Percentiles rank a stretch among this genome's conserved stretches.
Conservation (phyloP, 2,888 invertebrate species). For the Orchestes rusci region DNA sequence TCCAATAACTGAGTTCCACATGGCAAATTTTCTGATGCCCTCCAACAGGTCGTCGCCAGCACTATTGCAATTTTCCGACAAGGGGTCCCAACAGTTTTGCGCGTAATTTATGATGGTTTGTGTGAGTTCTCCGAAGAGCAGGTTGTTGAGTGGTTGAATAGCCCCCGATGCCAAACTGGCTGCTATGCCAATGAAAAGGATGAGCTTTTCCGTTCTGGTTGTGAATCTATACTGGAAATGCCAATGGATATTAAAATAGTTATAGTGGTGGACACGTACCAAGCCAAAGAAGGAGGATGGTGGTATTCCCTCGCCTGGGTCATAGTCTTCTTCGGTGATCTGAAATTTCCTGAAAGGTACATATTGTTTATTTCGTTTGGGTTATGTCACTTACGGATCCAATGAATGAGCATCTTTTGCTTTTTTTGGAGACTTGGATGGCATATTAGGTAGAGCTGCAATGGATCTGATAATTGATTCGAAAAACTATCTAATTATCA, state of each 20-base stretch:
- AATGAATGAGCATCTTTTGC: too few relatives aligned
- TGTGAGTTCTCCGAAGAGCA: constrained; percentile 59
- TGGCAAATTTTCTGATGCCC: constrained; percentile 51
- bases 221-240: constrained; percentile 60
- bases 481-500: too few relatives aligned
- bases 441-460: too few relatives aligned
- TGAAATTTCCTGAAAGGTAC: constrained; percentile 3
- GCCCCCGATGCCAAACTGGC: constrained; percentile 54
- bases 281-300: constrained; percentile 21
- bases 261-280: too few relatives aligned
- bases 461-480: too few relatives aligned
- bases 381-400: background rate
- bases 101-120: constrained; percentile 50
- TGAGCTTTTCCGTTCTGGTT: constrained; percentile 49
- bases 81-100: constrained; percentile 8
- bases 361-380: too few relatives aligned
- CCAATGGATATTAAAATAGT: too few relatives aligned
- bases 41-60: constrained; percentile 44
- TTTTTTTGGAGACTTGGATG: too few relatives aligned
- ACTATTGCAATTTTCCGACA: constrained; percentile 29
- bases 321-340: constrained; percentile 10
- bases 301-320: constrained; percentile 7
- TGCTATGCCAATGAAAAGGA: constrained; percentile 52
- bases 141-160: constrained; percentile 60
- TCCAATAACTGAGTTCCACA: constrained; percentile 58